phyloP scores from a whole-genome alignment of 2,888 invertebrate genomes.

The Metallyticus violacea region DNA sequence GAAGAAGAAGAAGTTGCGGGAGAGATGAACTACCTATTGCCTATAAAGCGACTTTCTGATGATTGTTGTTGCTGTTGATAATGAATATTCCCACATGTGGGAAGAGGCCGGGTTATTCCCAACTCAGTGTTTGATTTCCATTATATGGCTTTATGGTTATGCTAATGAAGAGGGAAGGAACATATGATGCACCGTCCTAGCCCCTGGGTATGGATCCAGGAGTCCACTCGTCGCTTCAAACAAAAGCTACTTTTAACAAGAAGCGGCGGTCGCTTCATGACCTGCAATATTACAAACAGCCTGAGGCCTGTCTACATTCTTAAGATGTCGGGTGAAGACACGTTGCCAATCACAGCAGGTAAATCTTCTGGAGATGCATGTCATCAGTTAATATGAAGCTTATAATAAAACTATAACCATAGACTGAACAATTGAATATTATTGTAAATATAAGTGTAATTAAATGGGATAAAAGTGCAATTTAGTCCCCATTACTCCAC shows the following conservation, averaged over 20 bases:
- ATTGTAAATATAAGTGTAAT: too few relatives aligned
- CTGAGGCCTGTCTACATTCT: background rate
- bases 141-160: conserved; percentile 13
- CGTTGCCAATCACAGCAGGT: background rate
- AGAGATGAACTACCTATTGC: too few relatives aligned
- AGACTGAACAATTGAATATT: too few relatives aligned
- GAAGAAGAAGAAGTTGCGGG: too few relatives aligned
- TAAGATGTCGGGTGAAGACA: too few relatives aligned
- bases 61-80: background rate
- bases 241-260: background rate
- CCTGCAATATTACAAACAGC: background rate
- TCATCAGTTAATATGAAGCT: too few relatives aligned
- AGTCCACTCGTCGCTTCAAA: background rate
- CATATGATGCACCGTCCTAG: background rate
- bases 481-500: too few relatives aligned
- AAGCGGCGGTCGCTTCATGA: background rate
- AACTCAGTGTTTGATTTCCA: background rate
- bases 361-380: too few relatives aligned
- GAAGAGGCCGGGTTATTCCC: background rate
- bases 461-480: too few relatives aligned
- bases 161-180: background rate
- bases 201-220: background rate
- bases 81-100: background rate
- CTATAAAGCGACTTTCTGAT: too few relatives aligned
- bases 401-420: too few relatives aligned